Evolutionary conservation across 2,797 vertebrate genomes (phyloP), one percentile per base, ranked within the genome.

Genomic region (Gephyroberyx darwinii): DNA sequence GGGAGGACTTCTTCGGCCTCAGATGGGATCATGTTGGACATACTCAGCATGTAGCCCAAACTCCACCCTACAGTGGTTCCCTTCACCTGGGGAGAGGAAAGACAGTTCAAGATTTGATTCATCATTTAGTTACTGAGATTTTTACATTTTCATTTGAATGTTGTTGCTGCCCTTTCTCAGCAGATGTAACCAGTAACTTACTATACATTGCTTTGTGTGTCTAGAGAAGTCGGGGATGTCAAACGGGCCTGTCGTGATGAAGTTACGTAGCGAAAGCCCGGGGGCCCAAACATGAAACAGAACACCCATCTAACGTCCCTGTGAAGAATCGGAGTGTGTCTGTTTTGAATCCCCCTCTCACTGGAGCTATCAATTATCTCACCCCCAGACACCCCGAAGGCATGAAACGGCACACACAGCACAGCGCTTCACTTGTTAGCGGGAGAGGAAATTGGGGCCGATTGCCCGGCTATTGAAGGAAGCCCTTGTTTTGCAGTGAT

Each of bases 21-120:
- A 2, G 96, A 96, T 1, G 97, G 97, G 81, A 99, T 96, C 96
- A 98, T 98, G 88, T 97, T 98, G 17, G 97, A 98, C 87, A 95
- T 92, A 58, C 86, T 92, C 65, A 99, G 91, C 97, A 99, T 98
- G 92, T 96, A 99, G 65, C 98, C 97, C 0, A 99, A 90, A 75
- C 96, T 96, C 97, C 98, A 99, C 0, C 94, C 95, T 60, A 98
- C 94, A 74, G 93, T 97, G 88, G 94, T 98, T 7, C 94, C 89
- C 26, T 92, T 91, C 74, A 97, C 92, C 97, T 99, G 92, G 10
- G 47, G 47, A 37, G 5, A 59, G n/a, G 31, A 57, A 31, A 57
- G 6, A 5, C 5, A 35, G 33, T 7, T 35, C 0, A 3, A 43
- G 1, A 14, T 43, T 43, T 13, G 41, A 43, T 20, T 12, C 53